Evolutionary conservation across 2,797 vertebrate species (phyloP), one percentile per base, ranked within the genome.

Genomic region (Gallinago stenura): DNA sequence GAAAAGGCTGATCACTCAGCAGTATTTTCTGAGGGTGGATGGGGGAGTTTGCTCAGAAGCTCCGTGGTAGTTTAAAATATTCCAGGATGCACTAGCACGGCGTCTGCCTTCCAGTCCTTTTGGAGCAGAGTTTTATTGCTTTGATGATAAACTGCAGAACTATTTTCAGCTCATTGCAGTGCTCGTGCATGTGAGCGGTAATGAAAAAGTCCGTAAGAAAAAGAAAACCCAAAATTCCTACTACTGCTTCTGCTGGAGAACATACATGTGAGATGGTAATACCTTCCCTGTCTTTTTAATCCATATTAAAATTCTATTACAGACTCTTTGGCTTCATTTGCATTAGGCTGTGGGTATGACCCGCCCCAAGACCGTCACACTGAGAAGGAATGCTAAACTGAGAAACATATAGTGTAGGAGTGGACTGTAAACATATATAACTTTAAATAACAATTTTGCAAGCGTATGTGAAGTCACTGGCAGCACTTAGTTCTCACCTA

Each of bases 1-100:
- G 89, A 53, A 72, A 83, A 82, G 90, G 54, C 77, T 93, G 91
- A 95, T 90, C 77, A 37, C 88, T 89, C 94, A 73, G 96, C 90
- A 77, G 7, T 20, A 66, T 70, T 91, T 87, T 58, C 83, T 88
- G 51, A 64, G 2, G 58, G 79, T 54, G 56, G 75, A 25, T 11
- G 90, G 86, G 83, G 81, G 73, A 90, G 85, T 78, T 66, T 66
- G 77, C 64, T 93, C 83, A 19, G 80, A 82, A 82, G 79, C 73
- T 88, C 41, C 1, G 0, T 56, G 65, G 72, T 50, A 61, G 57
- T 95, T 94, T 83, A 2, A 84, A 68, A 76, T 87, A 84, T 77
- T 94, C 90, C 48, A 28, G 24, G 71, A 73, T 72, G 69, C 64
- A 28, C 10, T 31, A 57, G 69, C 46, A 31, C 19, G 0, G 78